These are phyloP conservation scores for Lepilemur septentrionalis DNA, from an alignment of 2,797 vertebrate genomes.

Conservation along the genomic window DNA sequence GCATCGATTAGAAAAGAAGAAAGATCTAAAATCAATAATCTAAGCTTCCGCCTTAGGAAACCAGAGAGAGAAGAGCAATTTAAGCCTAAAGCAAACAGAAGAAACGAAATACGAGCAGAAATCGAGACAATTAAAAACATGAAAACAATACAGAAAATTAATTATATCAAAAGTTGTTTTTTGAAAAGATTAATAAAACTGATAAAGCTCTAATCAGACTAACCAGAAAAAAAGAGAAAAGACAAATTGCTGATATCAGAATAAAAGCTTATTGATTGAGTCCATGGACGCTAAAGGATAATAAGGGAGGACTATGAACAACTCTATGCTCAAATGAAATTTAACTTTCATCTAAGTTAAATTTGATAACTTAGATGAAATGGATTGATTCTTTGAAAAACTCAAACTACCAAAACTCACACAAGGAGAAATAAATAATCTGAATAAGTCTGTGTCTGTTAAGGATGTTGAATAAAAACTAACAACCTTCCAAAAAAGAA, in stretches of 20 bases:
- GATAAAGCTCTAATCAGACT: not conserved
- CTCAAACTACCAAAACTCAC: not conserved
- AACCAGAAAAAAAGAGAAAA: not conserved
- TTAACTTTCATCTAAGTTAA: not conserved
- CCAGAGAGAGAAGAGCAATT: not conserved
- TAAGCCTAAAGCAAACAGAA: not conserved
- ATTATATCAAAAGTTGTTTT: not conserved
- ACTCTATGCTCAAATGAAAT: not conserved
- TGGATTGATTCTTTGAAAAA: not conserved
- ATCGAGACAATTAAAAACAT: slow-evolving; percentile 12
- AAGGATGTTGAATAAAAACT: not conserved
- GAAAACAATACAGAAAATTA: not conserved
- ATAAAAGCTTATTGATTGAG: not conserved
- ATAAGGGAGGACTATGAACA: not conserved
- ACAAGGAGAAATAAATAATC: not conserved
- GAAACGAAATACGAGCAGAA: not conserved
- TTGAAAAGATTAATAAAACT: not conserved
- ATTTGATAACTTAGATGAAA: slow-evolving; percentile 22
- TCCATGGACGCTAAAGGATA: not conserved
- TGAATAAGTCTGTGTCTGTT: not conserved
- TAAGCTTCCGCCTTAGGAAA: not conserved
- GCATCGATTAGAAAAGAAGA: not conserved
- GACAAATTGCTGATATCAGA: not conserved
- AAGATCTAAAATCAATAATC: not conserved
- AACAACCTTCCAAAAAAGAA: not conserved